Evolutionary conservation across 2,888 invertebrate genomes (phyloP), one percentile per base, ranked within the genome.

Genomic region (Agrochola litura): DNA sequence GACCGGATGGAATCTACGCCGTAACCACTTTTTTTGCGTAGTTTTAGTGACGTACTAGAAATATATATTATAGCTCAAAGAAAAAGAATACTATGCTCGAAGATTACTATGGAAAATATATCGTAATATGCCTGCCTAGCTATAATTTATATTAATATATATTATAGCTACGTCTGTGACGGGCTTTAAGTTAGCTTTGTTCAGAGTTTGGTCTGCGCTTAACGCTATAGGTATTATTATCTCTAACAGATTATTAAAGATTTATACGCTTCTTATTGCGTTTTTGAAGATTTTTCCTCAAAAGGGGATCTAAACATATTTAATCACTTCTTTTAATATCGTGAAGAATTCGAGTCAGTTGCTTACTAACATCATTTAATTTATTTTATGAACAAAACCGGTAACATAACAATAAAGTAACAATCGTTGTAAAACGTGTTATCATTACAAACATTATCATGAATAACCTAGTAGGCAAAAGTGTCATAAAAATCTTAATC

Each of bases 331-430:
- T 52, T 30, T 30, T 37, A 4, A 46, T 6, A 2, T 46, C 10
- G 12, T 49, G 1, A 49, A 30, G 5, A 56, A 56, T 54, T 10
- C 2, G 1, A 43, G 1, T 6, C 30, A 49, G 37, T 25, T 58
- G 14, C 54, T n/a, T 65, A 8, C 5, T 6, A 19, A 6, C 10
- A 43, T 10, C 4, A 56, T 67, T 52, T 25, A 52, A 65, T 54
- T 60, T 43, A 37, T 52, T 9, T 22, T 37, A 46, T 72, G 10
- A 46, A n/a, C 3, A 60, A 77, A 82, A 77, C 68, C 67, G 54
- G 82, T 77, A 25, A 68, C 14, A 22, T 41, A n/a, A 67, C 52
- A 82, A 56, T 66, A 61, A 81, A 61, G 30, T 69, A 22, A 66
- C 22, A 49, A 63, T 46, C 43, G 2, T 46, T 46, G 4, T 41